A percentile compares a stretch with the other conserved stretches of the same genome.
These are phyloP conservation scores for Tor tambroides DNA, from an alignment of 2,113 vertebrate species.

Conservation along the genomic window DNA sequence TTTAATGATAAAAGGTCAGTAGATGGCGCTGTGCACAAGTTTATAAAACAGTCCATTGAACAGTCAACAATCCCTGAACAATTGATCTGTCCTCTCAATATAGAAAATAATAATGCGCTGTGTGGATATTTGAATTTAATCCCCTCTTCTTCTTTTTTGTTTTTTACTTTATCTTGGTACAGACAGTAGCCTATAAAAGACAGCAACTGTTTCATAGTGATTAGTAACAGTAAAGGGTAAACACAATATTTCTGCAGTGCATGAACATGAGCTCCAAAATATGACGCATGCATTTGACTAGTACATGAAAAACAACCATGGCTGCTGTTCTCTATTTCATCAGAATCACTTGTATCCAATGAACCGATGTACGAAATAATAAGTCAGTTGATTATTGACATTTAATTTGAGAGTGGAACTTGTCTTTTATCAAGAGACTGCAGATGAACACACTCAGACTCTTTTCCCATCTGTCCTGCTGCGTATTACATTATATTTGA, in stretches of 20 bases:
- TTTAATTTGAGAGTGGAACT: not conserved
- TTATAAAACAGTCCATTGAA: not conserved
- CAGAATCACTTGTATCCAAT: not conserved
- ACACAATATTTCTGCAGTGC: not conserved
- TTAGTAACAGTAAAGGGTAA: not conserved
- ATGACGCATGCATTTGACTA: not conserved
- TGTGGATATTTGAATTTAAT: not conserved
- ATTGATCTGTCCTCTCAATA: too few relatives aligned
- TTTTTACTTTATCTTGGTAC: not conserved
- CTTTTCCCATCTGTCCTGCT: not conserved
- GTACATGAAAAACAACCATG: not conserved
- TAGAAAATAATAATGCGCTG: not conserved
- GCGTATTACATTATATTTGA: not conserved
- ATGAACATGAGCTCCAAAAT: not conserved
- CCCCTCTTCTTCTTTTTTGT: not conserved
- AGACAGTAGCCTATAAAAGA: not conserved
- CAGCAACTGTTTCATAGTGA: not conserved
- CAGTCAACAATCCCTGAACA: not conserved
- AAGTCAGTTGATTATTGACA: not conserved
- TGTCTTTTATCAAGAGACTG: not conserved
- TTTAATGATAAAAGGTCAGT: not conserved
- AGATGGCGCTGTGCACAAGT: conserved; percentile 32
- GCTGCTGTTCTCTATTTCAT: not conserved
- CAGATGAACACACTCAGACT: not conserved
- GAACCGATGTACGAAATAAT: not conserved